These are phyloP conservation scores for Heliocidaris erythrogramma DNA, from an alignment of 35 echinoderm and acorn worm genomes.

Conservation along the genomic window DNA sequence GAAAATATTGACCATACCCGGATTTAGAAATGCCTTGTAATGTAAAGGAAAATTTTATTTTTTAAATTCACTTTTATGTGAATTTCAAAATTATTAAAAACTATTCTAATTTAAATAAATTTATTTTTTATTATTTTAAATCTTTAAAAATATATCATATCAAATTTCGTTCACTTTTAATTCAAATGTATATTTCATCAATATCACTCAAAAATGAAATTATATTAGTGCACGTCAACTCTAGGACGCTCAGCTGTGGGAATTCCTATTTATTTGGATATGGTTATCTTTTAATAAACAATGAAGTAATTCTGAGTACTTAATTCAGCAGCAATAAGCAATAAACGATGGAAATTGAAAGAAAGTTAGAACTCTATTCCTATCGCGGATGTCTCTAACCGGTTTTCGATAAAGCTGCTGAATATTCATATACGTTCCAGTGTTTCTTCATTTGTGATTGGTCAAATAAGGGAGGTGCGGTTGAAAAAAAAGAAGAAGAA, in stretches of 20 bases:
- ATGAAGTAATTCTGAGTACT: not conserved
- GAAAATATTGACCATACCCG: conserved; percentile 58
- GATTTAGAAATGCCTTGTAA: conserved; percentile 2
- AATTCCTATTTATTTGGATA: not conserved
- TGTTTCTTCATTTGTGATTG: not conserved
- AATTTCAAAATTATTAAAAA: not conserved
- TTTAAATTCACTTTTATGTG: not conserved
- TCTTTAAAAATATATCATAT: not conserved
- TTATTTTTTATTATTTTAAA: too few relatives aligned
- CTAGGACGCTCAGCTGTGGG: not conserved
- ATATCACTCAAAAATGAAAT: conserved; percentile 2
- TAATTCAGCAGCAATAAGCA: not conserved
- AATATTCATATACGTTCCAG: conserved; percentile 12
- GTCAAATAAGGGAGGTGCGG: conserved; percentile 46
- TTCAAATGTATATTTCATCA: not conserved
- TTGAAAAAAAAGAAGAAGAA: not conserved
- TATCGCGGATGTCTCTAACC: conserved; percentile 20
- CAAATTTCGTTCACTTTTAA: not conserved
- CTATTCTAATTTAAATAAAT: not conserved
- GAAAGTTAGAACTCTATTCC: not conserved
- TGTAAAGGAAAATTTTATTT: not conserved
- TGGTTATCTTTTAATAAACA: not conserved
- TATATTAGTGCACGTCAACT: not conserved
- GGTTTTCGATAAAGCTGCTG: not conserved
- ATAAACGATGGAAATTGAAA: not conserved